Percentiles rank a stretch among this genome's conserved stretches.
These are phyloP conservation scores for Glossosoma conforme DNA, from an alignment of 1,140 invertebrate genomes.

Conservation along the genomic window DNA sequence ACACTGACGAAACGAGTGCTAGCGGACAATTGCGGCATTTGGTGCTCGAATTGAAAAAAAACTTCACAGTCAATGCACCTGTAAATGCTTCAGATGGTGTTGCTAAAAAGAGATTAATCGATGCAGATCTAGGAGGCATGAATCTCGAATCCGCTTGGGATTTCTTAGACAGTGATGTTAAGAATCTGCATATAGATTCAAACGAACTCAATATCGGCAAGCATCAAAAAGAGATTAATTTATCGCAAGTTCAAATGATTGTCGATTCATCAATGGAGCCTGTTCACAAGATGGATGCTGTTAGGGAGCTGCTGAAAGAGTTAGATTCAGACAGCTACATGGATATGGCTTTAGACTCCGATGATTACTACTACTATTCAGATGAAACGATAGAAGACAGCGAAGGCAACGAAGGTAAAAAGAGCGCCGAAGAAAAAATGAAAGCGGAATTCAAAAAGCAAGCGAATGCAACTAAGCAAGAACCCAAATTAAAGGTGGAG, in stretches of 20 bases:
- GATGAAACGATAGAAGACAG: no score
- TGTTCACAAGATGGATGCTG: not conserved
- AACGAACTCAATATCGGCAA: slow-evolving; percentile 4
- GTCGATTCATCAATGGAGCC: not conserved
- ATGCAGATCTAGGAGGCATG: not conserved
- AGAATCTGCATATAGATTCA: slow-evolving; percentile 5
- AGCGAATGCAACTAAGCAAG: no score
- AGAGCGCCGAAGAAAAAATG: no score
- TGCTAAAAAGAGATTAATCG: not conserved
- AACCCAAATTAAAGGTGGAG: no score
- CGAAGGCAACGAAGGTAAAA: no score
- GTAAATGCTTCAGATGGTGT: not conserved
- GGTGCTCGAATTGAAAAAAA: slow-evolving; percentile 13
- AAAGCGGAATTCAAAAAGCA: no score
- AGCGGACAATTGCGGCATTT: slow-evolving; percentile 19
- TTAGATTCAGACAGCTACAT: no score
- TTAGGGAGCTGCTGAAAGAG: no score
- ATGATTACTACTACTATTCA: no score
- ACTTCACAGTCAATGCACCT: slow-evolving; percentile 5
- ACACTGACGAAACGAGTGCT: slow-evolving; percentile 11
- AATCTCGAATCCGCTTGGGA: not conserved
- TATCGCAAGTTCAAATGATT: not conserved
- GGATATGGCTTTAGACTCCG: no score
- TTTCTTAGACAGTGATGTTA: no score
- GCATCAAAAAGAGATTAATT: not conserved